Evolutionary conservation across 64 coral and sea anemone species (phyloP).

Genomic region (Catalaphyllia jardinei): DNA sequence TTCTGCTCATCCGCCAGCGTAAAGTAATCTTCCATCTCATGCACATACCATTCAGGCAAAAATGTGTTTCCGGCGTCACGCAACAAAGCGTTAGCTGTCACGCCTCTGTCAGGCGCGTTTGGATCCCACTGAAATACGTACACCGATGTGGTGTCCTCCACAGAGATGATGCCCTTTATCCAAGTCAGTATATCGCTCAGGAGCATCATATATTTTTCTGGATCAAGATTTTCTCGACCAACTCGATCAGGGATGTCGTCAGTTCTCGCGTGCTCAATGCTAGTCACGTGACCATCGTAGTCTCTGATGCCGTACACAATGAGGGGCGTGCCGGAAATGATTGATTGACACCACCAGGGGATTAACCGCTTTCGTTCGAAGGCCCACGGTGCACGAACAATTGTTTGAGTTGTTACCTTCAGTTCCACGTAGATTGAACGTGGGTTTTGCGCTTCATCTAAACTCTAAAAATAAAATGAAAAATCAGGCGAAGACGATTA

Average conservation of each 20-base stretch:
- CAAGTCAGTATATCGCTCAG: conserved; percentile 19
- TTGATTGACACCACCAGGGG: conserved; percentile 45
- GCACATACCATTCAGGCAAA: conserved; percentile 24
- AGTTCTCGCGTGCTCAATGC: neutral
- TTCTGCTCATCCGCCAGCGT: neutral
- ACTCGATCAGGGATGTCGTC: conserved; percentile 13
- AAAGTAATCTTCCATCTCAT: conserved; percentile 30
- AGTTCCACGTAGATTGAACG: conserved; percentile 15
- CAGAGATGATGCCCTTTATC: conserved; percentile 3
- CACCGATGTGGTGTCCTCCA: neutral
- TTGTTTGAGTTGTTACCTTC: conserved; percentile 19
- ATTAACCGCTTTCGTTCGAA: conserved; percentile 24
- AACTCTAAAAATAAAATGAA: neutral
- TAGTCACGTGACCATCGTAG: conserved; percentile 43
- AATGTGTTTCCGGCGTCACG: neutral
- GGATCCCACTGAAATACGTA: conserved; percentile 22
- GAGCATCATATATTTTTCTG: conserved; percentile 15
- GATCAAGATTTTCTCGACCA: conserved; percentile 30
- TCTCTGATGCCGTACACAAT: conserved; percentile 32
- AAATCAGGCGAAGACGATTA: neutral
- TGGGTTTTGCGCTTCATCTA: neutral
- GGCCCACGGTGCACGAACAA: conserved; percentile 10
- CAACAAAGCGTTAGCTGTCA: neutral
- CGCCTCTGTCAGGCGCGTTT: neutral
- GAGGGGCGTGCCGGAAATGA: conserved; percentile 21